Evolutionary conservation across 2,888 invertebrate genomes (phyloP), one percentile per base, ranked within the genome.

Genomic region (Cephalotes varians): DNA sequence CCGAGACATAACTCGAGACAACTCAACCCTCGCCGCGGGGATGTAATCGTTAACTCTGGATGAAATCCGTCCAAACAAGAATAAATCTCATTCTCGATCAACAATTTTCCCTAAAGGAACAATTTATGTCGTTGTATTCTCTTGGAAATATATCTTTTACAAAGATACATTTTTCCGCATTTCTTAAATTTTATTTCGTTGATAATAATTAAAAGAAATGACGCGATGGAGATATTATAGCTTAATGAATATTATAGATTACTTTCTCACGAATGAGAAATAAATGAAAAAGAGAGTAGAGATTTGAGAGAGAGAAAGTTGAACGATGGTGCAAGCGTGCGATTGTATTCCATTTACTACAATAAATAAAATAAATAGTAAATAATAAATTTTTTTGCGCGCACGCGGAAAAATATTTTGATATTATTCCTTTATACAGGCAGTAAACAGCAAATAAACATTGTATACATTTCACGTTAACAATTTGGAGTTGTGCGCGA

Each of bases 1-100:
- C 44, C 44, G 1, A n/a, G n/a, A 69, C 44, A 79, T 79, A 79
- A 79, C 34, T 79, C 56, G 77, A 56, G 77, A 69, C 44, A 69
- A 44, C 51, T 76, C 34, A 44, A 69, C 44, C 34, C 18, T 44
- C 44, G 71, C 56, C 71, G 69, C 44, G 25, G 31, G 56, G 71
- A 47, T 25, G 28, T 28, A 54, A 77, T 67, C 37, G 31, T 67
- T 67, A 56, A 31, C 4, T 7, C 4, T 12, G 15, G 6, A 18
- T 44, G 44, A 69, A 25, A 44, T 7, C 34, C 31, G 4, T 2
- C 21, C 28, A 21, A 21, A 25, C 31, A 21, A 31, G 15, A 18
- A 44, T 15, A 54, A 54, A 40, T 65, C 5, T 77, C 18, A 56
- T 34, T 56, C 21, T 31, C 9, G 40, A 7, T 25, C 25, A 40